Conservation (phyloP, 1,140 invertebrate species). For the Eumeta japonica region DNA sequence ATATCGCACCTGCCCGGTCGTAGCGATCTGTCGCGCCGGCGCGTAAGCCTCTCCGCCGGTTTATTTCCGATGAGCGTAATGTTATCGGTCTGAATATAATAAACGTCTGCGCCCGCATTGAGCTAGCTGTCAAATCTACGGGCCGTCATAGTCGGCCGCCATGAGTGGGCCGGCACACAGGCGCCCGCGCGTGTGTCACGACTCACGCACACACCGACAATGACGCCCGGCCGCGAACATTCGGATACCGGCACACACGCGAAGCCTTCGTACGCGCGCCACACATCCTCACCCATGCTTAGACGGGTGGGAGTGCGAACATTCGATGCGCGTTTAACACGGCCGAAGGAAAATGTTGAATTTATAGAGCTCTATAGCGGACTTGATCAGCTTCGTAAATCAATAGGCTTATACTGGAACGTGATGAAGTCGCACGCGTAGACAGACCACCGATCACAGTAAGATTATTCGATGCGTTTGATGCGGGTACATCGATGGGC, state of each 20-base stretch:
- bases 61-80: too few species aligned
- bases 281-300: constrained; percentile 43
- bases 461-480: constrained; percentile 54
- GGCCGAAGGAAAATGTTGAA: constrained; percentile 52
- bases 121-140: constrained; percentile 59
- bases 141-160: constrained; percentile 53
- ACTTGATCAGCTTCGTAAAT: constrained; percentile 49
- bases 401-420: constrained; percentile 44
- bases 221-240: constrained; percentile 40
- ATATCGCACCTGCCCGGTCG: too few species aligned
- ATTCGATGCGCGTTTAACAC: constrained; percentile 52
- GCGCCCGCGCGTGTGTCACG: constrained; percentile 26
- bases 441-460: constrained; percentile 43
- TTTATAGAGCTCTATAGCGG: constrained; percentile 33
- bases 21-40: too few species aligned
- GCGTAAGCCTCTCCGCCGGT: too few species aligned
- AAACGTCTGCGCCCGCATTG: constrained; percentile 56
- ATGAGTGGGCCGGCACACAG: constrained; percentile 47
- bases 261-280: constrained; percentile 35
- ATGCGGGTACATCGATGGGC: constrained; percentile 40
- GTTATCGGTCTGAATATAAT: constrained; percentile 47
- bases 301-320: constrained; percentile 54
- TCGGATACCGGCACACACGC: constrained; percentile 35
- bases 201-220: constrained; percentile 50
- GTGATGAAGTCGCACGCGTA: constrained; percentile 34